Base-by-base conservation (phyloP, 2,113 vertebrate species). In the Ammodytes marinus region DNA sequence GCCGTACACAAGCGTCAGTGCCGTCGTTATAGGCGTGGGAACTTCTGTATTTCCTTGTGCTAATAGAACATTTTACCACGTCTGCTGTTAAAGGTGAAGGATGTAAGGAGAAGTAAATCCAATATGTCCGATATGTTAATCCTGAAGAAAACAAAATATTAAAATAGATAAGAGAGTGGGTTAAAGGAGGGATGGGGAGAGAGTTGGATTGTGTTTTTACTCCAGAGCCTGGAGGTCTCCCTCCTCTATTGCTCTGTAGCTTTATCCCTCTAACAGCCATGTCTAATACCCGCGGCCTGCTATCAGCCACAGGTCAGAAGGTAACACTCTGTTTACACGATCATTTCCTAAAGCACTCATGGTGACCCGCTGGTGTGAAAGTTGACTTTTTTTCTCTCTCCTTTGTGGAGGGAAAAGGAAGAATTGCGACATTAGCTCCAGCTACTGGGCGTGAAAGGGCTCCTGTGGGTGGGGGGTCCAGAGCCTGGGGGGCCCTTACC, bases 301-400 rank as follows among this genome's bases (percentile, higher is more conserved):
- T 96, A 96, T 96, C 95, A 96, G 95, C 94, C 88, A 89, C 95
- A 96, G 97, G 97, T 98, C 97, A 98, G 96, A 96, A 98, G 96
- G 96, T 97, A 97, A 97, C 95, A 92, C 93, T 96, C 95, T 97
- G 97, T 97, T 98, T 97, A 97, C 96, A 97, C 19, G 95, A 95
- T 95, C 94, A 92, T 95, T 96, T 97, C 96, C 97, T 97, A 96
- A 97, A 97, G 96, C 96, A 96, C 96, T 96, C 95, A 93, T 94
- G 95, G 94, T 94, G 95, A 94, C 93, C 95, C 93, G 87, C 94
- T 92, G 93, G 94, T 96, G 95, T 96, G 96, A 97, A 96, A 95
- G 96, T 95, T 96, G 96, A 97, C 96, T 97, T 97, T 85, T 90
- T 96, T 93, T 60, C 88, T 84, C 27, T 93, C 79, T 82, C 88